Evolutionary conservation across 2,113 vertebrate genomes (phyloP).

Genomic region (Lophotis ruficrista): DNA sequence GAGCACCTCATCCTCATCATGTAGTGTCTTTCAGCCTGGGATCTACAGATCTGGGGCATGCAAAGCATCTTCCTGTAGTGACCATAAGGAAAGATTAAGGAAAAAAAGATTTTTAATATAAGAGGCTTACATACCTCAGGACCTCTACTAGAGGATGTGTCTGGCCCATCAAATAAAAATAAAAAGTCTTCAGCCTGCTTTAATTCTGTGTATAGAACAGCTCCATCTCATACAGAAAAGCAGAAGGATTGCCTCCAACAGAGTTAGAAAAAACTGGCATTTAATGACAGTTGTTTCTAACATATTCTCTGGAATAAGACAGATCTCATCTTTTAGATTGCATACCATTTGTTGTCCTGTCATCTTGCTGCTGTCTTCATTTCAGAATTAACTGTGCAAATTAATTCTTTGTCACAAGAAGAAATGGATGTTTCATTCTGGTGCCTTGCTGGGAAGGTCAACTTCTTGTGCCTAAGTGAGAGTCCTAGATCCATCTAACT

Average conservation of each 20-base stretch:
- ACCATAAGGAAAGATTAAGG: background rate
- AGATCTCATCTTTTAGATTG: background rate
- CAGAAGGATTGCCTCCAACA: background rate
- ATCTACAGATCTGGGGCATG: background rate
- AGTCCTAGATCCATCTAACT: background rate
- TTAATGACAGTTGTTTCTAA: background rate
- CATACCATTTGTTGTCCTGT: background rate
- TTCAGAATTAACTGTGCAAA: constrained; percentile 7
- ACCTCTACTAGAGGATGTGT: background rate
- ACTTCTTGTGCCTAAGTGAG: background rate
- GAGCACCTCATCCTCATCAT: background rate
- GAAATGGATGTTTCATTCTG: background rate
- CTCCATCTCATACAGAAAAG: background rate
- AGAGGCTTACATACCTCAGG: background rate
- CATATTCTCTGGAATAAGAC: background rate
- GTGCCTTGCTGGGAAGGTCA: background rate
- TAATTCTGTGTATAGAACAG: background rate
- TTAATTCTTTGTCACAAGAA: background rate
- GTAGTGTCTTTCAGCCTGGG: background rate
- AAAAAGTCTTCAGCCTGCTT: background rate
- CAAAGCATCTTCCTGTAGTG: background rate
- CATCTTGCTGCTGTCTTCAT: background rate
- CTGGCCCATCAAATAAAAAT: background rate
- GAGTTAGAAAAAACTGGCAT: background rate
- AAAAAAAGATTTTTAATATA: background rate